These are phyloP conservation scores for Urocyon cinereoargenteus DNA, from an alignment of 2,797 vertebrate species.

Conservation along the genomic window DNA sequence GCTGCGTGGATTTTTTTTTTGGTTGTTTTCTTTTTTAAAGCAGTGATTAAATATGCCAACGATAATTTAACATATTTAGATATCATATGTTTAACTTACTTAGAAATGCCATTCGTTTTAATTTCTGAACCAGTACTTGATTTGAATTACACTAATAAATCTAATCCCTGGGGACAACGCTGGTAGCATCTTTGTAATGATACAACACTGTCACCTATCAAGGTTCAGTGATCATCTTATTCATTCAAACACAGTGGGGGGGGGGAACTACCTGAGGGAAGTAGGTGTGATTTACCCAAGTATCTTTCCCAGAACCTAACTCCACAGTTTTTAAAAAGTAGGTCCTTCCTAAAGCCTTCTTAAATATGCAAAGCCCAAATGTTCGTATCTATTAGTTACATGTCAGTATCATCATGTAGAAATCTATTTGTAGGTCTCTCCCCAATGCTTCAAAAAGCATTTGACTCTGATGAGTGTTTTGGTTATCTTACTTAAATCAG, in stretches of 20 bases:
- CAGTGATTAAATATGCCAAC: constrained; percentile 54
- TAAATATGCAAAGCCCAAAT: constrained; percentile 7
- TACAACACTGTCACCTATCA: not conserved
- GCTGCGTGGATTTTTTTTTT: not conserved
- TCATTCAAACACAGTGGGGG: not conserved
- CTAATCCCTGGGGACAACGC: not conserved
- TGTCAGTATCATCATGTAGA: not conserved
- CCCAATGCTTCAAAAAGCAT: not conserved
- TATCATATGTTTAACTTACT: not conserved
- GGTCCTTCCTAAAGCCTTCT: not conserved
- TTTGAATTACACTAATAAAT: constrained; percentile 45
- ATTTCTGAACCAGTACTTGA: constrained; percentile 54
- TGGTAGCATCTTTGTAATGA: not conserved
- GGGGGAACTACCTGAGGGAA: not conserved
- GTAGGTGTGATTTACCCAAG: not conserved
- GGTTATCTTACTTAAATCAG: constrained; percentile 19
- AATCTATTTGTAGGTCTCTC: not conserved
- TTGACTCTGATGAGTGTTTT: constrained; percentile 38
- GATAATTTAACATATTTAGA: constrained; percentile 41
- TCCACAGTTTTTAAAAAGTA: not conserved
- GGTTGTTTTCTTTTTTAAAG: not conserved
- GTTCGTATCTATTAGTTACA: not conserved
- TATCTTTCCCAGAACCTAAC: not conserved
- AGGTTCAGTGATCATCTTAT: not conserved
- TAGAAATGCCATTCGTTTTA: not conserved